Evolutionary conservation across 2,888 invertebrate species (phyloP).

Genomic region (Platycheirus albimanus): DNA sequence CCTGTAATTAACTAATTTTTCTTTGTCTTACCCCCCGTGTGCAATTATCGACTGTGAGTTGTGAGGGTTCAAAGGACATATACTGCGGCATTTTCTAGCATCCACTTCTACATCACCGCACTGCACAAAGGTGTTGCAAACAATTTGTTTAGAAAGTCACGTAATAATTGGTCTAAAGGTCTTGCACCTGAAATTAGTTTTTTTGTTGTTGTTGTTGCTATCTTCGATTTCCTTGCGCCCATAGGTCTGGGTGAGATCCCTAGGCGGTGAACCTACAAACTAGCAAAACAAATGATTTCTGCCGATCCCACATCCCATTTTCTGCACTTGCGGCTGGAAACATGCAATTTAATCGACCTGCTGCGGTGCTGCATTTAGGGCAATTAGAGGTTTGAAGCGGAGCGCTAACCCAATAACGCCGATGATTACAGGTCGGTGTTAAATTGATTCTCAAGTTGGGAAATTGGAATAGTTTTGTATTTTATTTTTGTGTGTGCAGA

Average conservation of each 20-base stretch:
- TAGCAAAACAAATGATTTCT: constrained; percentile 68
- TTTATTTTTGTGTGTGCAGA: too few relatives aligned
- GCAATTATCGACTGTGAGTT: constrained; percentile 41
- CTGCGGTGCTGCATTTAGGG: constrained; percentile 61
- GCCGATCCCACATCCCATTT: constrained; percentile 73
- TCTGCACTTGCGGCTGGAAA: constrained; percentile 65
- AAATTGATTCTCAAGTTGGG: constrained; percentile 55
- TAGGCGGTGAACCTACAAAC: constrained; percentile 47
- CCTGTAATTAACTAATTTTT: constrained; percentile 68
- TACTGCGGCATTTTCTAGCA: constrained; percentile 37
- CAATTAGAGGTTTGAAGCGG: constrained; percentile 63
- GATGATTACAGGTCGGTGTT: constrained; percentile 71
- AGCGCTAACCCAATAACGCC: constrained; percentile 70
- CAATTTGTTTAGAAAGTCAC: constrained; percentile 66
- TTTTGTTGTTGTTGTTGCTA: too few relatives aligned
- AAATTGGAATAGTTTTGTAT: constrained; percentile 21
- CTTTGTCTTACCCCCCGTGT: constrained; percentile 40
- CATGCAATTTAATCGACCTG: constrained; percentile 68
- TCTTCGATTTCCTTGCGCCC: constrained; percentile 14
- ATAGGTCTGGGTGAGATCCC: constrained; percentile 25
- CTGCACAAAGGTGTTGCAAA: constrained; percentile 58
- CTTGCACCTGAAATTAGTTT: constrained; percentile 43
- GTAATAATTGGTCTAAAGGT: constrained; percentile 46
- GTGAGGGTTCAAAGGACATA: constrained; percentile 65
- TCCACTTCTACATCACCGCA: neutral